Evolutionary conservation across 1,140 invertebrate species (phyloP), one percentile per base, ranked within the genome.

Genomic region (Drosophila neocordata): DNA sequence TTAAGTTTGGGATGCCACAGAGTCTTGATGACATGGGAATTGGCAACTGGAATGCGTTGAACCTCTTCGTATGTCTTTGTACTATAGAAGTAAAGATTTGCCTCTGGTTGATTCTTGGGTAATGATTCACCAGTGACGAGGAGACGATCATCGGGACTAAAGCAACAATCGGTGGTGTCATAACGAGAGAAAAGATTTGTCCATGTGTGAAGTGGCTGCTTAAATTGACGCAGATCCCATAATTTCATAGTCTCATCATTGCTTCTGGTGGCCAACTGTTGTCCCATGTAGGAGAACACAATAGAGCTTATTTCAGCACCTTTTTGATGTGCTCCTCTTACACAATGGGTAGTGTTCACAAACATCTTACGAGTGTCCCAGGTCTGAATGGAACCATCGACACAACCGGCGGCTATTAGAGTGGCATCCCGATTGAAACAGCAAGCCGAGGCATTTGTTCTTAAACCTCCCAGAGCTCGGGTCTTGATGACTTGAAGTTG

Each of bases 1-100:
- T 99, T 99, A 0, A 99, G 92, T 92, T 98, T 98, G 0, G 98
- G 97, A 93, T 99, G 99, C 99, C 99, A 99, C 1, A 97, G 89
- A 3, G 95, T 95, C 88, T 98, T 96, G 27, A 99, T 97, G 0
- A 98, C 94, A 89, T 97, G 96, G 0, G 97, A 96, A 80, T 96
- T 93, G 0, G 95, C 93, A 8, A 97, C 95, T 41, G 94, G 92
- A 41, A 99, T 94, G 66, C 96, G 93, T 37, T 95, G 93, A 0
- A 96, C 93, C n/a, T 94, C 66, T 38, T 97, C 93, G 77, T 98
- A 97, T 0, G 94, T 97, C 48, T 95, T 94, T 3, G 95, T 93
- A 79, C 97, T 95, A 73, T 96, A 97, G 90, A 99, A 98, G 24
- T 96, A 87, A 1, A 99, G 77, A 88, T 95, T 94, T 0, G 98